phyloP scores from a whole-genome alignment of 1,140 invertebrate species.

The Polyergus mexicanus region DNA sequence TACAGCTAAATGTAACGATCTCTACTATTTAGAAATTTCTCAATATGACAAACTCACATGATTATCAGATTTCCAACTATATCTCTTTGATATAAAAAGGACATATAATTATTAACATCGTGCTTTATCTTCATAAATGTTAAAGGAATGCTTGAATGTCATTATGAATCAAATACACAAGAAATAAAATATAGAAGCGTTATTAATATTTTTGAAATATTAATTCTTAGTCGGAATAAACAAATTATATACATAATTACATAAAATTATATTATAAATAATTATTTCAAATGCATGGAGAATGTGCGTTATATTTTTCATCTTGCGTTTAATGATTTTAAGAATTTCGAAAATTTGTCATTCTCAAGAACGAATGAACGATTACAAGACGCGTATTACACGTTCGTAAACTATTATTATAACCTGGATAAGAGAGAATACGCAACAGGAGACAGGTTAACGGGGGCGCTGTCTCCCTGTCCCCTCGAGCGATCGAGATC shows the following conservation, averaged over 20 bases:
- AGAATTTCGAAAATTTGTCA: neutral
- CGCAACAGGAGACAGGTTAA: slow-evolving; percentile 2
- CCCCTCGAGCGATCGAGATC: slow-evolving; percentile 23
- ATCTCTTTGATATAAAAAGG: neutral
- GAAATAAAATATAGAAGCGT: neutral
- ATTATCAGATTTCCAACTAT: neutral
- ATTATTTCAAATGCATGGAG: neutral
- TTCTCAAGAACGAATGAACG: neutral
- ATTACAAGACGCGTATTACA: neutral
- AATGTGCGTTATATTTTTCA: neutral
- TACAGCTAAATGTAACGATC: neutral
- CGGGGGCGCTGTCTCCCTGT: slow-evolving; percentile 3
- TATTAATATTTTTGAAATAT: neutral
- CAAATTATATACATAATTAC: neutral
- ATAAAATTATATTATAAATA: neutral
- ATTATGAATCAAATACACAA: neutral
- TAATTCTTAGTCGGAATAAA: neutral
- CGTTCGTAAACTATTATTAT: slow-evolving; percentile 7
- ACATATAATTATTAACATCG: neutral
- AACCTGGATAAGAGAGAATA: slow-evolving; percentile 7
- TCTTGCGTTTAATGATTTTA: neutral
- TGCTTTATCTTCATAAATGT: neutral
- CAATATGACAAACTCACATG: too few species aligned
- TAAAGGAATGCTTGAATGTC: neutral
- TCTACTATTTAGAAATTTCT: too few species aligned